Evolutionary conservation across 1,140 invertebrate species (phyloP), one percentile per base, ranked within the genome.

Genomic region (Daktulosphaira vitifoliae): DNA sequence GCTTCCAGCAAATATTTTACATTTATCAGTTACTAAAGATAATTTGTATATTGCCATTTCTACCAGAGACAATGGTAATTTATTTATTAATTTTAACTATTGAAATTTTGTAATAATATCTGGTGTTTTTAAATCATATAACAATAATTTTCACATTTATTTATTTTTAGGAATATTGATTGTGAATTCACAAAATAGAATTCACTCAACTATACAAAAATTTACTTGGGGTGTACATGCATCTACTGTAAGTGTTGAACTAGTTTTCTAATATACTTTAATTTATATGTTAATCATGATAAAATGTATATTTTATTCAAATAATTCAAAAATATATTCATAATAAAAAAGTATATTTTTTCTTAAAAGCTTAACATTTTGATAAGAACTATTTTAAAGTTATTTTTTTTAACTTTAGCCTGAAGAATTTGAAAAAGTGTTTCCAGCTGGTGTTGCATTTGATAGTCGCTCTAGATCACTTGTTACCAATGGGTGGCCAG

Each of bases 401-500:
- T 11, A 44, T 16, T 46, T 62, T 44, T 46, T 44, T 62, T 33
- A 29, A 39, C 74, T 78, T 49, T 68, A 67, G 49, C 71, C 75
- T 18, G 73, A 74, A 16, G 75, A 74, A 38, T 74, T 76, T 29
- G 69, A 74, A 69, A 71, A 75, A 68, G 70, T 77, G n/a, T 82
- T 83, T 68, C 81, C 84, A 42, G 77, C 81, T 65, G 87, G 86
- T 0, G 73, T 91, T 22, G 72, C 76, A 6, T 78, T 82, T 68
- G 87, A 91, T 76, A 81, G 83, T 0, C 77, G 81, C 56, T 83
- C 82, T 0, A 78, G 81, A 67, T 77, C 82, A 42, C 71, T 92
- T 15, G 81, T 90, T 8, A 75, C 88, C 46, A 92, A 91, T 76
- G 88, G 88, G 38, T 79, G 82, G 69, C 78, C 82, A 1, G 90